These are phyloP conservation scores for Drosophila bipectinata DNA, from an alignment of 1,140 invertebrate genomes.

Conservation along the genomic window DNA sequence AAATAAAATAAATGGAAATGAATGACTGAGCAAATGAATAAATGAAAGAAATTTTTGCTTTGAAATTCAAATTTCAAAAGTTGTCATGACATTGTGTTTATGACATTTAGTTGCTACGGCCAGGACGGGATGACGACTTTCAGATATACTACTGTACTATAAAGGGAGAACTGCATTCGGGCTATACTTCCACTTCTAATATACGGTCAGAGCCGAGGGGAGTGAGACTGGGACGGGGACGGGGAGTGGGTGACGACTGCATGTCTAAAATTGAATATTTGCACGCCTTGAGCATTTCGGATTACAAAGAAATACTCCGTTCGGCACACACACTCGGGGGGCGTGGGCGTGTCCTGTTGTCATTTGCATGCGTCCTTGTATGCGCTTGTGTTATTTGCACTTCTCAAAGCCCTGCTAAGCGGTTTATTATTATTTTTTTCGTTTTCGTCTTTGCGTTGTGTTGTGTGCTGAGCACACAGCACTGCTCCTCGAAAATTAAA, in stretches of 20 bases:
- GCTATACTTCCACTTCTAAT: conserved; percentile 39
- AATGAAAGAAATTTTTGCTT: conserved; percentile 71
- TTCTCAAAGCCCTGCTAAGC: conserved; percentile 79
- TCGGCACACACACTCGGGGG: conserved; percentile 55
- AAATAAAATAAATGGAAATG: conserved; percentile 82
- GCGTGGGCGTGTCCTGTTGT: conserved; percentile 57
- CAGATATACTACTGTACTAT: not conserved
- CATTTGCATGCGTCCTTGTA: conserved; percentile 70
- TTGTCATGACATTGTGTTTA: conserved; percentile 82
- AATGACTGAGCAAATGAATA: conserved; percentile 82
- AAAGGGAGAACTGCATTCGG: not conserved
- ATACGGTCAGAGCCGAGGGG: conserved; percentile 17
- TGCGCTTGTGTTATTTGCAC: conserved; percentile 74
- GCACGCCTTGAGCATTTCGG: conserved; percentile 79
- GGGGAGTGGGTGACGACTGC: conserved; percentile 28
- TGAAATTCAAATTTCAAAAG: conserved; percentile 83
- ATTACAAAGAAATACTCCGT: conserved; percentile 81
- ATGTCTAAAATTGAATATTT: conserved; percentile 83
- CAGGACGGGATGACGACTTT: conserved; percentile 31
- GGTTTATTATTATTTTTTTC: conserved; percentile 72
- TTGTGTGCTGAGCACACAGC: conserved; percentile 60
- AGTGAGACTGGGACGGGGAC: not conserved
- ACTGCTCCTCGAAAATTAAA: conserved; percentile 44
- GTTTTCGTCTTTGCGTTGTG: conserved; percentile 1
- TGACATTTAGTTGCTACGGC: conserved; percentile 65